Conservation (phyloP, 2,797 vertebrate genomes). For the Fistularia tabacaria region DNA sequence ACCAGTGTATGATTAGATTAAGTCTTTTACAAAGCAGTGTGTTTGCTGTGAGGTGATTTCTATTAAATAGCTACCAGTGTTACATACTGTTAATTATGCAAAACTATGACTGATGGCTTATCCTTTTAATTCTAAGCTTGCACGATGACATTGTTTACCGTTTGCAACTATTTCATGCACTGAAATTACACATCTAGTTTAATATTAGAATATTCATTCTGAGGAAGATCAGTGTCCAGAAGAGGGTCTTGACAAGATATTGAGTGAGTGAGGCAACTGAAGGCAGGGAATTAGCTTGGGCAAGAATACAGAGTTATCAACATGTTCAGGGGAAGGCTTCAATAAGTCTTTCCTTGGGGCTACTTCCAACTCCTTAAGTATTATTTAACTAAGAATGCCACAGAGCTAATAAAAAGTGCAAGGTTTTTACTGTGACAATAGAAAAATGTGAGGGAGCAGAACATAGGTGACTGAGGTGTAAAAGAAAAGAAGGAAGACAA, state of each 20-base stretch:
- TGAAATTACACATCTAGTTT: no score
- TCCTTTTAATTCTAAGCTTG: no score
- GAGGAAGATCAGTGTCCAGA: constrained; percentile 11
- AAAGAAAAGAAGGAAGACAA: no score
- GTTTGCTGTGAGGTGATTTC: no score
- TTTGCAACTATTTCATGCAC: no score
- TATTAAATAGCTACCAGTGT: no score
- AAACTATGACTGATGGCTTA: no score
- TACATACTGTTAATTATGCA: no score
- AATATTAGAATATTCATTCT: background rate
- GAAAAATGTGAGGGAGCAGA: constrained; percentile 22
- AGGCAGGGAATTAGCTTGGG: constrained; percentile 28
- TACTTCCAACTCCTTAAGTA: constrained; percentile 62
- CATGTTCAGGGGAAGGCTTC: constrained; percentile 59
- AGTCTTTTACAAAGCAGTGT: no score
- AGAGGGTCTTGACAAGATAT: constrained; percentile 35
- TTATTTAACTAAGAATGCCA: constrained; percentile 69
- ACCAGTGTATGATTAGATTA: no score
- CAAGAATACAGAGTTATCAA: constrained; percentile 43
- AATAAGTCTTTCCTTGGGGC: constrained; percentile 61
- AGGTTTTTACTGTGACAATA: constrained; percentile 50
- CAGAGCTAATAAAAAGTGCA: constrained; percentile 64
- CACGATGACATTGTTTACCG: no score
- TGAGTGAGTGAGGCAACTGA: constrained; percentile 13
- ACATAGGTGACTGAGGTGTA: no score